phyloP scores from a whole-genome alignment of 2,888 invertebrate species.

The Liodrosophila aerea region DNA sequence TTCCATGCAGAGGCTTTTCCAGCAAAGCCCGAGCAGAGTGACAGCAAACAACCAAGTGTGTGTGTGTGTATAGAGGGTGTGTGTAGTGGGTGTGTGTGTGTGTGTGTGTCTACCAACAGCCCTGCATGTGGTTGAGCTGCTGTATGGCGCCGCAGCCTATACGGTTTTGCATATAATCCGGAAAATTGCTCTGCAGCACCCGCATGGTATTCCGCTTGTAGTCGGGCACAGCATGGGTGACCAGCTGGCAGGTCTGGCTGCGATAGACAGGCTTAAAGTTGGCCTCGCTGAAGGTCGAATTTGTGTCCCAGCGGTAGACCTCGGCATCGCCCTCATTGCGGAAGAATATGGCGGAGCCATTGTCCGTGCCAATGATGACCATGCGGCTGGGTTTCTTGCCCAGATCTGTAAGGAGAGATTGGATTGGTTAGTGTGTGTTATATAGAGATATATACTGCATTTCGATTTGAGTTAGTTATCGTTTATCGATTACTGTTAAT shows the following conservation, averaged over 20 bases:
- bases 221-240: slow-evolving; percentile 85
- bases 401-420: slow-evolving; percentile 80
- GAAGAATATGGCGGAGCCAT: slow-evolving; percentile 85
- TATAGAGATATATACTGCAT: too few species aligned
- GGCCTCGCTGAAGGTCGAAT: slow-evolving; percentile 80
- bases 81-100: slow-evolving; percentile 18
- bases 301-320: slow-evolving; percentile 85
- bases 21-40: slow-evolving; percentile 47
- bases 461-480: too few species aligned
- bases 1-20: slow-evolving; percentile 36
- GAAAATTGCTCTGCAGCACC: slow-evolving; percentile 86
- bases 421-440: too few species aligned
- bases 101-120: slow-evolving; percentile 72
- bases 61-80: slow-evolving; percentile 9
- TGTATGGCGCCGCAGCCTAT: slow-evolving; percentile 86
- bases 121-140: slow-evolving; percentile 82
- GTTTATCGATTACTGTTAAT: too few species aligned
- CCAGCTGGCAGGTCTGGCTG: slow-evolving; percentile 83
- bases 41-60: slow-evolving; percentile 18
- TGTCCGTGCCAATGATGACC: slow-evolving; percentile 86
- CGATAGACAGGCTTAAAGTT: slow-evolving; percentile 84
- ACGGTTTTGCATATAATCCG: slow-evolving; percentile 85
- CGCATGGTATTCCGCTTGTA: slow-evolving; percentile 84
- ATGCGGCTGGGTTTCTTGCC: slow-evolving; percentile 85
- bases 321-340: slow-evolving; percentile 85